Base-by-base conservation (phyloP, 2,113 vertebrate species). In the Pterophyllum scalare region DNA sequence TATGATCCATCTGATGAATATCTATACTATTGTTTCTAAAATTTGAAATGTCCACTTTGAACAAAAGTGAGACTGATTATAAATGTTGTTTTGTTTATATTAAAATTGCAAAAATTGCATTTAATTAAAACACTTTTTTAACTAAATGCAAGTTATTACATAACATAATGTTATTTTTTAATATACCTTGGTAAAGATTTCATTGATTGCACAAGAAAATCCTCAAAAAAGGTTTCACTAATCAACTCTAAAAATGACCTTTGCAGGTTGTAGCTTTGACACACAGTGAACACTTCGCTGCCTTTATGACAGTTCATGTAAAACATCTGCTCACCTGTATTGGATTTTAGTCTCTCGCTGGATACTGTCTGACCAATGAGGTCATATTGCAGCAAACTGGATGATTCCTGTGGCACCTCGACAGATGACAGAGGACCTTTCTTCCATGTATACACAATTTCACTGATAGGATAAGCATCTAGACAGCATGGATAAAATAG, bases 381-480 rank as follows among this genome's bases (percentile, higher is more conserved):
- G 88, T 97, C 96, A 19, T 97, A 96, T 91, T 97, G 96, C 19
- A 97, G 90, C 76, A 97, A 85, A 77, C 96, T 97, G 59, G 96
- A 97, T 1, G 96, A 96, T 76, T 97, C 96, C 82, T 96, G 90
- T 2, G 96, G 96, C n/a, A 97, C 95, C 83, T 96, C 96, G 0
- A 97, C 96, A 1, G 96, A 97, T 1, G 94, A 94, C 24, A 92
- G 81, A 1, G 96, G 95, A 2, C 96, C 96, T 87, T 97, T 97
- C 91, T 96, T 97, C 96, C 96, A 97, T 0, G 96, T 96, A 89
- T 97, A 97, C 59, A 97, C 94, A 3, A 97, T 97, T 90, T 97
- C 96, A 26, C 95, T 96, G 52, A 96, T 95, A 6, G 96, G 96
- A 70, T 97, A 97, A 14, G 96, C 96, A 89, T 97, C 96, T 97